phyloP scores from a whole-genome alignment of 2,888 invertebrate species.

The Scrobipalpa costella region DNA sequence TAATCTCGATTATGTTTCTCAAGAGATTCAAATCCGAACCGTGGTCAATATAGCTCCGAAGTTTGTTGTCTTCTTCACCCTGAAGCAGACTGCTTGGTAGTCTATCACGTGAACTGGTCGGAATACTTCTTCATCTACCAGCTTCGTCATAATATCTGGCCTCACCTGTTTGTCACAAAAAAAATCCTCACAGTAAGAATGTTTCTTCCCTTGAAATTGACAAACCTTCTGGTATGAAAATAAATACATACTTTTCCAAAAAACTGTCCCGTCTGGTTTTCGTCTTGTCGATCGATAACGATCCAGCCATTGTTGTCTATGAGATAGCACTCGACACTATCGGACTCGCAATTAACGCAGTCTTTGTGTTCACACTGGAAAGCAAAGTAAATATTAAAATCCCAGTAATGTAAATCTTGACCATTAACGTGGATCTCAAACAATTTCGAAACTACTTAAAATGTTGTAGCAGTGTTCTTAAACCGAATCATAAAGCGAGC shows the following conservation, averaged over 20 bases:
- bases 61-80: constrained; percentile 83
- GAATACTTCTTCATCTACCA: constrained; percentile 88
- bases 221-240: not conserved
- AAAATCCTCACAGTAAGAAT: not conserved
- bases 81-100: constrained; percentile 94
- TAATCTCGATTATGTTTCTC: too few relatives aligned
- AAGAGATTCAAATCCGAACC: constrained; percentile 77
- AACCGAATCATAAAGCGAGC: too few relatives aligned
- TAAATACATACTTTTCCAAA: constrained; percentile 86
- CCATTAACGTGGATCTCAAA: too few relatives aligned
- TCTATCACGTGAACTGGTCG: constrained; percentile 88
- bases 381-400: constrained; percentile 19
- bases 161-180: constrained; percentile 63
- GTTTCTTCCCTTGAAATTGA: too few relatives aligned
- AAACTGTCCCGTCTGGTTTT: constrained; percentile 89
- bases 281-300: constrained; percentile 87
- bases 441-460: too few relatives aligned
- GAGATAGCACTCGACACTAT: constrained; percentile 89
- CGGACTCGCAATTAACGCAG: constrained; percentile 76
- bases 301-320: constrained; percentile 95
- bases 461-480: too few relatives aligned
- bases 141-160: constrained; percentile 87
- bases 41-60: constrained; percentile 82
- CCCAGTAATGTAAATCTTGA: too few relatives aligned
- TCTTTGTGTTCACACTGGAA: constrained; percentile 76